Conservation (phyloP, 2,113 vertebrate genomes). For the Danionella cerebrum region DNA sequence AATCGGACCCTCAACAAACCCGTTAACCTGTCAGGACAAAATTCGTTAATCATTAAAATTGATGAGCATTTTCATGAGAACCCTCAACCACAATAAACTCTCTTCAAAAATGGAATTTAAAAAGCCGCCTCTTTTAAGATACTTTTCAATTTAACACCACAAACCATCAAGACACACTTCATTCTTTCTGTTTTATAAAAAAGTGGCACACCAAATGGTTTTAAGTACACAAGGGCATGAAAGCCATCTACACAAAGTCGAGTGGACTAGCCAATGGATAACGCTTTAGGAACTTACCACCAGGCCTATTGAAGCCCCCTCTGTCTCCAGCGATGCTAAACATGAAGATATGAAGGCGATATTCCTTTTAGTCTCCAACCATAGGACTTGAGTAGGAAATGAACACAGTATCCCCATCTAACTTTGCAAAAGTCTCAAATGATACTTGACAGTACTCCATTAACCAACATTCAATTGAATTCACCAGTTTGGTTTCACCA, state of each 20-base stretch:
- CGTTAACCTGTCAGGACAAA: background rate
- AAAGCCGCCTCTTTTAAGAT: slow-evolving; percentile 4
- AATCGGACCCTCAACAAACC: background rate
- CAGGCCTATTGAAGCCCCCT: slow-evolving; percentile 99
- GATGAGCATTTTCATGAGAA: slow-evolving; percentile 36
- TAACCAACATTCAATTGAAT: background rate
- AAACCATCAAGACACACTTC: background rate
- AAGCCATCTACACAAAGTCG: slow-evolving; percentile 41
- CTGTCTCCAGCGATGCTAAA: slow-evolving; percentile 99
- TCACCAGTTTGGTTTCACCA: background rate
- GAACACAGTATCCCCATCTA: slow-evolving; percentile 67
- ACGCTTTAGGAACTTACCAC: slow-evolving; percentile 91
- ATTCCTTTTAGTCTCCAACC: slow-evolving; percentile 78
- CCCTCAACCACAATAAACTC: slow-evolving; percentile 49
- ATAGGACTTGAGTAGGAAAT: slow-evolving; percentile 68
- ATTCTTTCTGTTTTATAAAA: background rate
- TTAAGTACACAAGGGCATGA: slow-evolving; percentile 6
- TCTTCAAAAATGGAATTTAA: background rate
- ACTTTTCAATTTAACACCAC: slow-evolving; percentile 40
- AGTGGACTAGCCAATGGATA: slow-evolving; percentile 81
- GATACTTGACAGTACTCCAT: background rate
- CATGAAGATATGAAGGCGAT: slow-evolving; percentile 99
- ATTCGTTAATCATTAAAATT: background rate
- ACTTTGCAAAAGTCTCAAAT: background rate
- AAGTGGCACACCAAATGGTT: slow-evolving; percentile 48